Base-by-base conservation (phyloP, 2,113 vertebrate species). In the Campylorhamphus procurvoides region DNA sequence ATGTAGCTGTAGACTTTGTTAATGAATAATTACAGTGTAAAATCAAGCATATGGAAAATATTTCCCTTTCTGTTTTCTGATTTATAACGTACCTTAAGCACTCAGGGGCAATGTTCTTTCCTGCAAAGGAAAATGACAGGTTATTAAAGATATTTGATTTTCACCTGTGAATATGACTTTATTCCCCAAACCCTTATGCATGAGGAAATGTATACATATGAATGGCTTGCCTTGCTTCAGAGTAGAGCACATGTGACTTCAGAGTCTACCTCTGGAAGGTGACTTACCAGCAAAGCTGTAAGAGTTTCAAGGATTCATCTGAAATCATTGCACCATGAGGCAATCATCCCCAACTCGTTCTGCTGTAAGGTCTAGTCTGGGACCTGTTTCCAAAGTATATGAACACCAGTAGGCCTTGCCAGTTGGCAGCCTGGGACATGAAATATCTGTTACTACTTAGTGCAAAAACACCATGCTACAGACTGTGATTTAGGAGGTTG, bases 21-120 rank as follows among this genome's bases (percentile, higher is more conserved):
- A 89, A 89, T 83, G 83, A 85, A 73, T 79, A 79, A 92, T 84
- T 87, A 29, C 23, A 20, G 58, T 25, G 58, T 80, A 71, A 96
- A 94, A 90, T 76, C 67, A 90, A 93, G 86, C 85, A 71, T 35
- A 62, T 66, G 78, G 82, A 94, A 94, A 91, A 91, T 85, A 63
- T 66, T 94, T 94, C 49, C 72, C 64, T 87, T 87, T 84, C 77
- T 91, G 63, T 46, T 87, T 92, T 60, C 53, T 84, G 71, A 83
- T 73, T 90, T 96, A 59, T 71, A 67, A 71, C 40, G 58, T 73
- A 55, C 22, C 71, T 89, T 75, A 73, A 87, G 46, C 31, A 22
- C 66, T 77, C 63, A 16, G 52, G 60, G 35, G 60, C 35, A 73
- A 39, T 42, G 27, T 63, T 71, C 63, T 66, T 83, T 80, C 59